Evolutionary conservation across 2,888 invertebrate genomes (phyloP), one percentile per base, ranked within the genome.

Genomic region (Dasypolia templi): DNA sequence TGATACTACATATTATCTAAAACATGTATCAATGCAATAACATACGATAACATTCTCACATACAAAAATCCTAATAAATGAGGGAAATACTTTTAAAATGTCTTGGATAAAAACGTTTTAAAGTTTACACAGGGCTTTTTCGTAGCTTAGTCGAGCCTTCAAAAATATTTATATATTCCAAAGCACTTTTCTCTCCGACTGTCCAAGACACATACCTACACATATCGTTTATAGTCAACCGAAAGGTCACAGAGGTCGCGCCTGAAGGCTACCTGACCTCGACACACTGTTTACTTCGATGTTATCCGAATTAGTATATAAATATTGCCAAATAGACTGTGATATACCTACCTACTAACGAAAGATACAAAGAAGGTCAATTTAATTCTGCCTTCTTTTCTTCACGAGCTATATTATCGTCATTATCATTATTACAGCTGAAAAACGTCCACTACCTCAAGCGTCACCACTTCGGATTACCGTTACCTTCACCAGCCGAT

Each of bases 251-350:
- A 14, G 58, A 58, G 79, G 70, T 84, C 72, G 49, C 11, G 9
- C 14, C 46, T 58, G 76, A 83, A 81, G 85, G 86, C 61, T 58
- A 3, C n/a, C 3, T 32, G 70, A 81, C 82, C 87, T 83, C 73
- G 79, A 74, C 87, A 73, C 61, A 72, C 55, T 79, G 83, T 84
- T 75, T 71, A 78, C 78, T 68, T 58, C 75, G 53, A 72, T 72
- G 71, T 71, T 73, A 78, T n/a, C 61, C 58, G 73, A 72, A 78
- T 80, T 77, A 61, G 59, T 68, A 73, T 66, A 81, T 66, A 81
- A 68, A 73, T 69, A 83, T 86, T 86, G 69, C 80, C 56, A 79
- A 84, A 86, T 61, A 79, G 14, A 35, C 49, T 29, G 19, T 12
- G 56, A 32, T 56, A 32, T 32, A 32, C 17, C 56, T 32, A 55